Evolutionary conservation across 2,888 invertebrate species (phyloP).

Genomic region (Philereme transversata): DNA sequence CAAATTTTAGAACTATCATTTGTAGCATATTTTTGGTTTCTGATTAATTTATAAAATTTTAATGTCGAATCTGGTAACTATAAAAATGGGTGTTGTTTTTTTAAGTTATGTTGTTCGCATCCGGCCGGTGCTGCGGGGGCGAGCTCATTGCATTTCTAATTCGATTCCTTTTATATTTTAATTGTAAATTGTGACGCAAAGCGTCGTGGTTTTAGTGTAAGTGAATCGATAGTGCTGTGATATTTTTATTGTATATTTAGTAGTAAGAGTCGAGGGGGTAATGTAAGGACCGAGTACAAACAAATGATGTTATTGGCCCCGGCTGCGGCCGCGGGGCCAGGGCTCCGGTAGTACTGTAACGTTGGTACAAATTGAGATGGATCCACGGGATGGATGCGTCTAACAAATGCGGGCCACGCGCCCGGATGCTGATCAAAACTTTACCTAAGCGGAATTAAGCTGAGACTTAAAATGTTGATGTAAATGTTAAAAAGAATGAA

Average conservation of each 20-base stretch:
- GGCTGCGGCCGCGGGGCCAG: too few relatives aligned
- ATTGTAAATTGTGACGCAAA: conserved; percentile 66
- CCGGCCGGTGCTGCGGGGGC: conserved; percentile 48
- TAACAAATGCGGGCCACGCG: conserved; percentile 36
- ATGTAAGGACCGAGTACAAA: conserved; percentile 75
- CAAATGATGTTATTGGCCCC: conserved; percentile 54
- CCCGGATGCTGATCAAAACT: conserved; percentile 51
- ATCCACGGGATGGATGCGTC: conserved; percentile 32
- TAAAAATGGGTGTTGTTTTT: conserved; percentile 5
- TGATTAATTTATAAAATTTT: conserved; percentile 9
- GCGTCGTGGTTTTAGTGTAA: conserved; percentile 76
- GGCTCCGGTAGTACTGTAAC: conserved; percentile 32
- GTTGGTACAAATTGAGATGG: conserved; percentile 46
- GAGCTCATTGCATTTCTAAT: conserved; percentile 68
- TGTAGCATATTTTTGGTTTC: conserved; percentile 22
- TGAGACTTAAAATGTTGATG: conserved; percentile 62
- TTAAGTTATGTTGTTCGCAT: conserved; percentile 31
- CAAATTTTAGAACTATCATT: conserved; percentile 25
- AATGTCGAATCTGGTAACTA: conserved; percentile 12
- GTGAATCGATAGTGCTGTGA: conserved; percentile 84
- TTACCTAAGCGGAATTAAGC: conserved; percentile 57
- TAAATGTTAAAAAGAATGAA: conserved; percentile 64
- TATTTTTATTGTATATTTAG: conserved; percentile 83
- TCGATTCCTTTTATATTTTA: conserved; percentile 75
- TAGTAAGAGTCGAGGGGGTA: conserved; percentile 69